Base-by-base conservation (phyloP, 2,888 invertebrate genomes). In the Calameuta idolon region DNA sequence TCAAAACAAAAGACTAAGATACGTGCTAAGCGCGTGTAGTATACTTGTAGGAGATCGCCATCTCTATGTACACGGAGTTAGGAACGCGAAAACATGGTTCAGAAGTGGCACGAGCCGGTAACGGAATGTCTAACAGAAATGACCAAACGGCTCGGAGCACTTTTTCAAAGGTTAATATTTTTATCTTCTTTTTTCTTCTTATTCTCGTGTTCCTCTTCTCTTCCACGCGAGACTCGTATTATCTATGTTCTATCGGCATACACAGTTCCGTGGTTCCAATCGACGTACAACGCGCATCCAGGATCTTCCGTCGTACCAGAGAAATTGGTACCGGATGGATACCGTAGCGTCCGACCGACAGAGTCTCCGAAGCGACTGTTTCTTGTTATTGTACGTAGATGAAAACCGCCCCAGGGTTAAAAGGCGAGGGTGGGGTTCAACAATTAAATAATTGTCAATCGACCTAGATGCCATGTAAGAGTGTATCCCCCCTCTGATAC, bases 391-490 rank as follows among this genome's bases (percentile, higher is more conserved):
- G 40, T 40, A 40, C 40, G 40, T 40, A 40, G 40, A 15, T 5
- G 15, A 15, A 37, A 40, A 15, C 15, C 40, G 40, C 40, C 40
- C 40, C 40, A 69, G 69, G 69, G 69, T 30, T 80, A 81, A 71
- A 78, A 73, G 76, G 73, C 76, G 76, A 75, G 79, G 69, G 74
- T 69, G 69, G 33, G 73, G 76, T 34, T 75, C 81, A 81, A 86
- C 85, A 86, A 86, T 86, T 86, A 86, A 86, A 86, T 82, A 86
- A 86, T 86, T 85, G 85, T 86, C 84, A 78, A 78, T 33, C 80
- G 85, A 84, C 84, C 84, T 82, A 86, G 85, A 85, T 85, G 74
- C 34, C 69, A 73, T 74, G 55, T 40, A 40, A 40, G 40, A 40
- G 15, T 40, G 40, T 40, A 40, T 40, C 15, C 40, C 15, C 40